These are phyloP conservation scores for Daphoenositta chrysoptera DNA, from an alignment of 2,113 vertebrate genomes.

Conservation along the genomic window DNA sequence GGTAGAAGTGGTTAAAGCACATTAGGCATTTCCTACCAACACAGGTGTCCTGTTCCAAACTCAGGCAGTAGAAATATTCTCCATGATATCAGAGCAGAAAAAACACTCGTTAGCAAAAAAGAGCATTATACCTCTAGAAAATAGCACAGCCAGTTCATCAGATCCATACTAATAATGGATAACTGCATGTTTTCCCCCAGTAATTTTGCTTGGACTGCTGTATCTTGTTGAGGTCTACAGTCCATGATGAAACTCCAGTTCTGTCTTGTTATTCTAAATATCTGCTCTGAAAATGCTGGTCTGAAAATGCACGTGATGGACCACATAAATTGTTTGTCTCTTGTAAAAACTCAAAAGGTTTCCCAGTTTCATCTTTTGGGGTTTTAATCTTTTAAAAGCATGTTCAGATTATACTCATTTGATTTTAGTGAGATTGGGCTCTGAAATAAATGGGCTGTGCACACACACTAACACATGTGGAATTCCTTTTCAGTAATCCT, in stretches of 20 bases:
- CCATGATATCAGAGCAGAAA: background rate
- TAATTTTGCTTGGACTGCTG: background rate
- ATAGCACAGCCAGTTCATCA: background rate
- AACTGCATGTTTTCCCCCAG: background rate
- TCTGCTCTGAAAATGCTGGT: conserved; percentile 3
- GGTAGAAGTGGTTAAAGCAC: background rate
- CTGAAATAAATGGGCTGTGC: conserved; percentile 69
- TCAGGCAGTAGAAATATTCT: background rate
- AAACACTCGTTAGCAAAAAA: background rate
- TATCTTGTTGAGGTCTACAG: background rate
- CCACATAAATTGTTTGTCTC: conserved; percentile 70
- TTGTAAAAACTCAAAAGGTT: conserved; percentile 75
- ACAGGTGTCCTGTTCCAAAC: background rate
- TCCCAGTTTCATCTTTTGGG: conserved; percentile 69
- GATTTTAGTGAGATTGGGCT: conserved; percentile 66
- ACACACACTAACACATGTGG: conserved; percentile 79
- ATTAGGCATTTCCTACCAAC: background rate
- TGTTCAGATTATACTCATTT: conserved; percentile 74
- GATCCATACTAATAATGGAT: background rate
- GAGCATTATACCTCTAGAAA: background rate
- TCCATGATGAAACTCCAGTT: conserved; percentile 18
- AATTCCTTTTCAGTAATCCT: conserved; percentile 82
- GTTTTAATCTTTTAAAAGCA: conserved; percentile 85
- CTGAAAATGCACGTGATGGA: conserved; percentile 53
- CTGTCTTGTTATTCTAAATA: background rate